A percentile compares a stretch with the other conserved stretches of the same genome.
Conservation (phyloP, 2,113 vertebrate species). For the Phylloscopus whistleri region DNA sequence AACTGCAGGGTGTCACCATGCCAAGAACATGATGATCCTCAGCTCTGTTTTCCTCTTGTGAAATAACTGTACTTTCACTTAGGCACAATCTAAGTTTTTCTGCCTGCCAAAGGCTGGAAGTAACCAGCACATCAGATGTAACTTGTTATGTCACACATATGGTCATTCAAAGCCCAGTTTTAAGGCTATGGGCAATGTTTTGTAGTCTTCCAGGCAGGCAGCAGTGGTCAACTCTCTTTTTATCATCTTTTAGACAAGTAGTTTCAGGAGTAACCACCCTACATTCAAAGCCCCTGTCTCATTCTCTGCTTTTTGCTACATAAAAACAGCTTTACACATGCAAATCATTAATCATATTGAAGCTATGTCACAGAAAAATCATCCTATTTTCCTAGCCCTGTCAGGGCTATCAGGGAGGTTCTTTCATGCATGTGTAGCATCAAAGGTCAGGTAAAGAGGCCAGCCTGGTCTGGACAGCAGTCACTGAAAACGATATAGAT, state of each 20-base stretch:
- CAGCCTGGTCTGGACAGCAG: not conserved
- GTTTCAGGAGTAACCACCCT: not conserved
- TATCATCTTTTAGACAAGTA: not conserved
- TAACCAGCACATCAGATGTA: not conserved
- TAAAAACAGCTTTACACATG: not conserved
- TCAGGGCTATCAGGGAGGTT: not conserved
- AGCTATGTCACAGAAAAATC: not conserved
- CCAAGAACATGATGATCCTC: not conserved
- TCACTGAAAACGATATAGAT: rapidly evolving
- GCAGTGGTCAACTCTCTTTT: not conserved
- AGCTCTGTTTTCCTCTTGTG: not conserved
- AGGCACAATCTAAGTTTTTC: not conserved
- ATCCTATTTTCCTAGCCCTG: not conserved
- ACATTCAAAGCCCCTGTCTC: not conserved
- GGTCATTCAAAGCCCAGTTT: not conserved
- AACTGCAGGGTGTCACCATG: not conserved
- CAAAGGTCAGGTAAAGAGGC: not conserved
- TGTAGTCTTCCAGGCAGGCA: not conserved
- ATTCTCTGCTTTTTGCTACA: not conserved
- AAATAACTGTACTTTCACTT: not conserved
- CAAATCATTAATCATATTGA: rapidly evolving
- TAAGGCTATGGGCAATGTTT: not conserved
- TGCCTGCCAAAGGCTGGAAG: not conserved
- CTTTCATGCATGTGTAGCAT: not conserved
- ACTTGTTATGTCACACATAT: not conserved